A percentile compares a stretch with the other conserved stretches of the same genome.
Conservation (phyloP, 1,140 invertebrate genomes). For the Calycopis cecrops region DNA sequence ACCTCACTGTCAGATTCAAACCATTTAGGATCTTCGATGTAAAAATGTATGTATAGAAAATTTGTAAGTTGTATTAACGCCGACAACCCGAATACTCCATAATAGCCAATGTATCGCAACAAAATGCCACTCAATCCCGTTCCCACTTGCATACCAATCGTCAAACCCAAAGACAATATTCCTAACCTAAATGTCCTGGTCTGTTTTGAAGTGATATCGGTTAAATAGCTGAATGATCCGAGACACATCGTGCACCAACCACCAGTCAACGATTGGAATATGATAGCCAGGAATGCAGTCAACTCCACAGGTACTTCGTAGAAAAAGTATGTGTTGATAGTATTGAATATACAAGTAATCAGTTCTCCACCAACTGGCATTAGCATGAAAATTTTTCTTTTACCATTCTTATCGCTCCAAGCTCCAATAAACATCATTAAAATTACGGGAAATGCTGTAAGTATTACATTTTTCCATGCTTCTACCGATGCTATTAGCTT, state of each 20-base stretch:
- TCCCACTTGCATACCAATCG: conserved; percentile 71
- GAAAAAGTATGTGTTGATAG: conserved; percentile 86
- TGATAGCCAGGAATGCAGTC: conserved; percentile 80
- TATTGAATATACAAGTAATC: conserved; percentile 83
- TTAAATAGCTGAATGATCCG: conserved; percentile 91
- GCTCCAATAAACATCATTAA: conserved; percentile 78
- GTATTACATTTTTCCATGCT: conserved; percentile 74
- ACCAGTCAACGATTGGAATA: conserved; percentile 85
- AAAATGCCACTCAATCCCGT: conserved; percentile 66
- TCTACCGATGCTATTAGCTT: conserved; percentile 78
- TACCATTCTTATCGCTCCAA: conserved; percentile 82
- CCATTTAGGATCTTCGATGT: conserved; percentile 63
- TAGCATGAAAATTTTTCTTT: conserved; percentile 88
- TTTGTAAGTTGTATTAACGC: conserved; percentile 52
- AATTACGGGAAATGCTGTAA: conserved; percentile 73
- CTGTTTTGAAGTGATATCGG: conserved; percentile 87
- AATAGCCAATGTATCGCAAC: conserved; percentile 56
- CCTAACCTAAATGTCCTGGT: conserved; percentile 88
- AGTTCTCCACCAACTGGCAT: conserved; percentile 88
- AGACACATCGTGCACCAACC: conserved; percentile 92
- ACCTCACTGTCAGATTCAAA: conserved; percentile 56
- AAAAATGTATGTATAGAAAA: conserved; percentile 58
- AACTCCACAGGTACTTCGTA: conserved; percentile 84
- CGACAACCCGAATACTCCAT: conserved; percentile 64
- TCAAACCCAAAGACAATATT: conserved; percentile 87